Conservation (phyloP, 30 jellyfish, hydroid and myxozoan genomes). For the Aurelia aurita complex sp. Pacific region DNA sequence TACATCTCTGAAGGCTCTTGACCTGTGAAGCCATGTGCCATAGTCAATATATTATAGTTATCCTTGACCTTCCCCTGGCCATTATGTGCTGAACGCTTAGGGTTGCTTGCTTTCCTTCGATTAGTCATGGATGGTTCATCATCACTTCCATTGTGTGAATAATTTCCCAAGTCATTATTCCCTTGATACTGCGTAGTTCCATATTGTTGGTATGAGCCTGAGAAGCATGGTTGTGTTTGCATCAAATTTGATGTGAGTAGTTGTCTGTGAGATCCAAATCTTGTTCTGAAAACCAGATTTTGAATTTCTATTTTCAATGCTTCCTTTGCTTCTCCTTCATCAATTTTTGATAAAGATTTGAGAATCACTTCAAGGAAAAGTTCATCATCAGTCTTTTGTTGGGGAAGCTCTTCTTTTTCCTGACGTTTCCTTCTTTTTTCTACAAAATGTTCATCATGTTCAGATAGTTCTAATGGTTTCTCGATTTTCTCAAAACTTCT, state of each 20-base stretch:
- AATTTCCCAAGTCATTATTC: background rate
- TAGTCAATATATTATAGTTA: background rate
- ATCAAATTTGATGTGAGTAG: background rate
- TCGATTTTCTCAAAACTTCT: no score
- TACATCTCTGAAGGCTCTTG: background rate
- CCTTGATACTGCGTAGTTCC: background rate
- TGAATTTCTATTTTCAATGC: slow-evolving; percentile 81
- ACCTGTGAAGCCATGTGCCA: slow-evolving; percentile 6
- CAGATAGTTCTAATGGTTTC: background rate
- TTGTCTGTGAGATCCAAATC: slow-evolving; percentile 53
- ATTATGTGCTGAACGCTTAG: slow-evolving; percentile 23
- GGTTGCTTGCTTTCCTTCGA: slow-evolving; percentile 26
- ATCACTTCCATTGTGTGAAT: slow-evolving; percentile 19
- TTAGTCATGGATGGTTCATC: slow-evolving; percentile 26
- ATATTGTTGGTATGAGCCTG: background rate
- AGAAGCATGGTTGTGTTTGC: background rate
- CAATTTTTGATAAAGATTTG: slow-evolving; percentile 60
- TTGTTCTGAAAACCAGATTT: slow-evolving; percentile 74
- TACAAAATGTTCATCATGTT: background rate
- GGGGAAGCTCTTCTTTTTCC: slow-evolving; percentile 4
- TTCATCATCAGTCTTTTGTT: slow-evolving; percentile 63
- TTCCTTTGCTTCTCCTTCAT: slow-evolving; percentile 87
- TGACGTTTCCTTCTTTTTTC: slow-evolving; percentile 15
- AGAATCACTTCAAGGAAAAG: slow-evolving; percentile 59
- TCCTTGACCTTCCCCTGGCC: background rate